phyloP scores from a whole-genome alignment of 2,888 invertebrate genomes.

The Melipona beecheii region DNA sequence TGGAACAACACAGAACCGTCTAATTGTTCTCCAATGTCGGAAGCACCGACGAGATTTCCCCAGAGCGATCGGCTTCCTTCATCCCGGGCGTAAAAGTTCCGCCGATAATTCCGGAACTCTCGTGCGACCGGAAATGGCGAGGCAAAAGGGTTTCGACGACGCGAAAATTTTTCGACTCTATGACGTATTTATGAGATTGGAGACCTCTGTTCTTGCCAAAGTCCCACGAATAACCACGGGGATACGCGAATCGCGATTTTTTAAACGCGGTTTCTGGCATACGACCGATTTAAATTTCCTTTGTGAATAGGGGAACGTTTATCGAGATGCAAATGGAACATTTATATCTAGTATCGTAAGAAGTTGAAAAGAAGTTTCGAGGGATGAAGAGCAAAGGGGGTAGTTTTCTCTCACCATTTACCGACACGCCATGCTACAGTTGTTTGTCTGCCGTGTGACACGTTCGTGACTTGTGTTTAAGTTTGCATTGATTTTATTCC shows the following conservation, averaged over 20 bases:
- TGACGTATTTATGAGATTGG: conserved; percentile 64
- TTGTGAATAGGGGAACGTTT: too few species aligned
- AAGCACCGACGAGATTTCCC: conserved; percentile 63
- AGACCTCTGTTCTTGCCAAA: conserved; percentile 25
- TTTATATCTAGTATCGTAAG: too few species aligned
- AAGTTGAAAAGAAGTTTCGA: too few species aligned
- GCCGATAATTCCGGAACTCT: conserved; percentile 62
- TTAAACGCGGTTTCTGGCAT: conserved; percentile 36
- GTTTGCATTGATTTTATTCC: too few species aligned
- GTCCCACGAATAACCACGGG: conserved; percentile 25
- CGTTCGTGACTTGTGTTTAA: too few species aligned
- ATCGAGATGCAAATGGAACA: too few species aligned
- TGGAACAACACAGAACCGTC: conserved; percentile 40
- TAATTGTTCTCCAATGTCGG: conserved; percentile 62
- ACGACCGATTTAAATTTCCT: not conserved
- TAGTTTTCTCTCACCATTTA: too few species aligned
- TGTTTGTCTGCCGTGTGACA: too few species aligned
- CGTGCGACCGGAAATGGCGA: conserved; percentile 19
- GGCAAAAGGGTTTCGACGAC: conserved; percentile 22
- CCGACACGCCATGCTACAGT: too few species aligned
- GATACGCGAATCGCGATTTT: not conserved
- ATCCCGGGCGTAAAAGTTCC: conserved; percentile 56
- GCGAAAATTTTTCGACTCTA: conserved; percentile 24
- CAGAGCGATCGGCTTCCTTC: conserved; percentile 58
- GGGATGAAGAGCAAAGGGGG: too few species aligned